Evolutionary conservation across 2,113 vertebrate genomes (phyloP).

Genomic region (Tetrao urogallus): DNA sequence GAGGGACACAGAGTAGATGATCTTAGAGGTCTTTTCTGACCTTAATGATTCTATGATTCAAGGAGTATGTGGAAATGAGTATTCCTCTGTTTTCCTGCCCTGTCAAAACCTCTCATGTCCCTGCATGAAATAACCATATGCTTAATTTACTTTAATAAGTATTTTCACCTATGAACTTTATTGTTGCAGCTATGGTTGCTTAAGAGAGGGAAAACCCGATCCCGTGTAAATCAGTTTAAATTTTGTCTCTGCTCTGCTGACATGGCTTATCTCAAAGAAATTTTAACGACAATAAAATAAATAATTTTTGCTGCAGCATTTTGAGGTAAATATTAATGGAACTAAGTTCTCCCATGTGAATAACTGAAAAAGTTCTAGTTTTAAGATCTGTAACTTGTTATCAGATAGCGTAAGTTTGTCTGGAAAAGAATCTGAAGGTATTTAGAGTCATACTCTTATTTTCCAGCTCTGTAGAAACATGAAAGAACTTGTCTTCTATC

Average conservation of each 20-base stretch:
- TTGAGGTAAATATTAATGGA: not conserved
- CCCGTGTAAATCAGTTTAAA: fast-evolving
- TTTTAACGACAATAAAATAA: not conserved
- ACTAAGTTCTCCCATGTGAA: not conserved
- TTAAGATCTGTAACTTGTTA: not conserved
- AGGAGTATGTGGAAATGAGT: fast-evolving
- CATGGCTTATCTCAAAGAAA: not conserved
- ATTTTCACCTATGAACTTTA: not conserved
- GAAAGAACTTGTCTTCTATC: not conserved
- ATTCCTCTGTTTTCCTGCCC: not conserved
- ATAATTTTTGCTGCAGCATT: not conserved
- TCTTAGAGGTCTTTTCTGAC: too few species aligned
- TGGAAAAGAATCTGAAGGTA: not conserved
- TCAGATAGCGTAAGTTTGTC: not conserved
- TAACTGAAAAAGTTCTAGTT: not conserved
- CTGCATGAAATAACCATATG: not conserved
- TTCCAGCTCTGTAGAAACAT: not conserved
- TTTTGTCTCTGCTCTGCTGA: not conserved
- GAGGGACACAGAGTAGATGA: too few species aligned
- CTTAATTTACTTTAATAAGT: not conserved
- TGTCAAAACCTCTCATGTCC: not conserved
- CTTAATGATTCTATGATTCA: not conserved
- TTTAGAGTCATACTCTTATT: not conserved
- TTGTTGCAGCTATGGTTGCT: not conserved
- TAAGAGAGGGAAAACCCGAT: not conserved